Conservation (phyloP, 2,113 vertebrate genomes). For the Trachemys scripta region DNA sequence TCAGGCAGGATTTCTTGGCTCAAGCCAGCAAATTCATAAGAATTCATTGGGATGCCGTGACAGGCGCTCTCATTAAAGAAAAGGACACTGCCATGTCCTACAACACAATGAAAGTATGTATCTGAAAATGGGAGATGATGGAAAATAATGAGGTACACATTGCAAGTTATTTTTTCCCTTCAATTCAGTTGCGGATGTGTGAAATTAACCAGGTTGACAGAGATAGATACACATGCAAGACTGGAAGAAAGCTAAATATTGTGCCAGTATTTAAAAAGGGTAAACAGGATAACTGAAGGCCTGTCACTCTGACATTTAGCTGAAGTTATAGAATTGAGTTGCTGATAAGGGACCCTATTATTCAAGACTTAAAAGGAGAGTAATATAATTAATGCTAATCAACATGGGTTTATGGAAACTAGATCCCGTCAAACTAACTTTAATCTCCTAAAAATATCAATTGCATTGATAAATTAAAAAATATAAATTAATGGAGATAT, state of each 20-base stretch:
- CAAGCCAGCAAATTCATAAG: background rate
- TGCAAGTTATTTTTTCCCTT: background rate
- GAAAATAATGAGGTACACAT: background rate
- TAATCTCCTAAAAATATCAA: background rate
- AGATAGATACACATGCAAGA: background rate
- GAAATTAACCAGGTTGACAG: background rate
- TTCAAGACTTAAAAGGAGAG: background rate
- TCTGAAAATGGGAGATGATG: background rate
- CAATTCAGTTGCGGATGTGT: background rate
- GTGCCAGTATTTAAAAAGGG: background rate
- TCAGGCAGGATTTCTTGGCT: slow-evolving; percentile 1
- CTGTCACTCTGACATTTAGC: background rate
- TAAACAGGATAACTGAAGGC: background rate
- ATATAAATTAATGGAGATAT: too few relatives aligned
- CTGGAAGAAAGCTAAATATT: background rate
- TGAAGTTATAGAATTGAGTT: background rate
- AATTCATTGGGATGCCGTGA: background rate
- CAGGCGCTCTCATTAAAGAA: slow-evolving; percentile 19
- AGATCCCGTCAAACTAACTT: background rate
- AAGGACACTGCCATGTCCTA: background rate
- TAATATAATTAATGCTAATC: background rate
- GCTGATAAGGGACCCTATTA: background rate
- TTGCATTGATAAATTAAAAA: background rate
- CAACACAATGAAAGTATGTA: background rate
- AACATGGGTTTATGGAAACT: background rate